Base-by-base conservation (phyloP, 2,888 invertebrate species). In the Macaria liturata region DNA sequence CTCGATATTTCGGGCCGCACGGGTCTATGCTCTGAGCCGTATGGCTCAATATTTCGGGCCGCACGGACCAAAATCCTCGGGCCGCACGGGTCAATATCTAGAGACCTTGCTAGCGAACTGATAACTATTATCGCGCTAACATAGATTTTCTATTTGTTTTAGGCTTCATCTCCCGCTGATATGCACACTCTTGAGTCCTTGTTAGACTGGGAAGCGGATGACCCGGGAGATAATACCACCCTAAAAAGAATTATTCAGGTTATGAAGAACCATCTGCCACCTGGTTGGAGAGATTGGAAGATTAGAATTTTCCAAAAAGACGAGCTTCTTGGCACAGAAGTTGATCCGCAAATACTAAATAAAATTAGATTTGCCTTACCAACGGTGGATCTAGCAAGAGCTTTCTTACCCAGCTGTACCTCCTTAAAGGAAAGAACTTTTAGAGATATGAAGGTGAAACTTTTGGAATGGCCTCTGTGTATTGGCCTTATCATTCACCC, bases 151-250 rank as follows among this genome's bases (percentile, higher is more conserved):
- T n/a, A n/a, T n/a, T n/a, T n/a, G n/a, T n/a, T n/a, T n/a, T n/a
- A n/a, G n/a, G n/a, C n/a, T n/a, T n/a, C n/a, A n/a, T n/a, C n/a
- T n/a, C n/a, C 97, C 97, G n/a, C 67, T n/a, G 97, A 96, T 7
- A 98, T 34, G 34, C 34, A 34, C 6, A 4, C 34, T 6, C 34
- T 34, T 34, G 34, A 34, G 34, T 34, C 34, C 6, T 6, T 34
- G 34, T 34, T 34, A 34, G 34, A 34, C 34, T 34, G 34, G 34
- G 34, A 34, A 34, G 34, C 34, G 6, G 34, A 44, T 3, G 34
- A 34, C 34, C 34, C 34, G 34, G 34, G 34, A 34, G 34, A 34
- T 34, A 34, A 34, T 76, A 7, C 4, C 4, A 34, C 34, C 6
- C 6, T 34, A 34, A 34, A 34, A 34, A 4, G 34, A 34, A 6